Base-by-base conservation (phyloP, 2,113 vertebrate species). In the Sakesphorus luctuosus region DNA sequence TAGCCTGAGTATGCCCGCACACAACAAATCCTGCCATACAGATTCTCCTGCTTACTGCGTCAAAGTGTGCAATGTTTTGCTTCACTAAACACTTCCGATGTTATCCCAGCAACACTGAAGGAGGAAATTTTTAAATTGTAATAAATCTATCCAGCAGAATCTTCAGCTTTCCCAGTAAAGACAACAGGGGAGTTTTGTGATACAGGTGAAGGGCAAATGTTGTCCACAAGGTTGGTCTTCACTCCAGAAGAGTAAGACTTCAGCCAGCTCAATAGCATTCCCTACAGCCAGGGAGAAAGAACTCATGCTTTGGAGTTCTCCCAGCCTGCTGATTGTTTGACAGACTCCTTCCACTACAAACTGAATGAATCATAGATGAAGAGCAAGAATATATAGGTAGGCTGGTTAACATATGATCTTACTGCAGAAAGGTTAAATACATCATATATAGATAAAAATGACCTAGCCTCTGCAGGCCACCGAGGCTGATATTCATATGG, bases 271-370 rank as follows among this genome's bases (percentile, higher is more conserved):
- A 69, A 11, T 9, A 58, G 7, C 26, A 76, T 80, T 87, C 28
- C 13, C 49, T 72, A 26, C 16, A 53, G 47, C 5, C n/a, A 73
- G 52, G 52, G 36, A 84, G 28, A 66, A 84, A 78, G 24, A 23
- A 5, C 5, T 77, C n/a, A 28, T 0, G 1, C 29, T 77, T 33
- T 53, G 55, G 19, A 50, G 36, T 23, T 7, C 9, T 7, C 24
- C 6, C 3, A 3, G 11, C 5, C 24, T 0, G 1, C n/a, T 35
- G 19, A 75, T 33, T 43, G 17, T 7, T 52, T 68, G 38, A n/a
- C 33, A 78, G 21, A 26, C 14, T n/a, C 3, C 69, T 5, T 12
- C 4, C 52, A 35, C 24, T 46, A 13, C 25, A 59, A 71, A 63
- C 21, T 46, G 21, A 17, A 29, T 46, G 56, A 84, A 56, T 55